These are phyloP conservation scores for Pararge aegeria DNA, from an alignment of 1,140 invertebrate genomes.

Conservation along the genomic window DNA sequence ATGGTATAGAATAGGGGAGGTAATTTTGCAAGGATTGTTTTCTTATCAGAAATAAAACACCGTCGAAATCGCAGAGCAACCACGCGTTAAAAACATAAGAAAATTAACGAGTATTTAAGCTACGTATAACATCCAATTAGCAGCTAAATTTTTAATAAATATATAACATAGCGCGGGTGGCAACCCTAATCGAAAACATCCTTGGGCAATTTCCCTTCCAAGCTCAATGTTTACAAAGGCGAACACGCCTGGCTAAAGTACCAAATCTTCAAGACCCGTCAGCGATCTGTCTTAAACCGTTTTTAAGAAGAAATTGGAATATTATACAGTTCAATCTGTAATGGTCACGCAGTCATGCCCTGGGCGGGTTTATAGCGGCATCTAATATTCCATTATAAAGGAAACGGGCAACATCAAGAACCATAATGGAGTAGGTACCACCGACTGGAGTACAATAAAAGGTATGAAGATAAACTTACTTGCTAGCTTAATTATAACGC, in stretches of 20 bases:
- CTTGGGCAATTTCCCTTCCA: conserved; percentile 30
- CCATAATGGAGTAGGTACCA: conserved; percentile 46
- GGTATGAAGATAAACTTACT: conserved; percentile 25
- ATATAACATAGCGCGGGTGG: neutral
- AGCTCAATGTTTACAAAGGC: conserved; percentile 18
- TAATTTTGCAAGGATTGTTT: too few species aligned
- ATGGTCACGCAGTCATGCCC: conserved; percentile 36
- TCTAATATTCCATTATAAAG: conserved; percentile 67
- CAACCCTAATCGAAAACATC: conserved; percentile 34
- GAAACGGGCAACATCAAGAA: conserved; percentile 48
- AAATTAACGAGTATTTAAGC: too few species aligned
- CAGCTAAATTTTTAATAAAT: too few species aligned
- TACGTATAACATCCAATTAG: too few species aligned
- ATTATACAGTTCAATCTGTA: conserved; percentile 46
- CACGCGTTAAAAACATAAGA: too few species aligned
- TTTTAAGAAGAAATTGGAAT: conserved; percentile 8
- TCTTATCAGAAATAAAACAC: too few species aligned
- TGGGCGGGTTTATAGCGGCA: conserved; percentile 49
- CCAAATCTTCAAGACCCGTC: conserved; percentile 17
- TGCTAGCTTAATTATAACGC: conserved; percentile 26
- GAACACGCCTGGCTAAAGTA: conserved; percentile 15
- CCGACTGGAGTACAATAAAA: conserved; percentile 27
- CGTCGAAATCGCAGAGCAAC: too few species aligned
- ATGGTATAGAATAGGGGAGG: too few species aligned
- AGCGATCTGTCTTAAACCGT: conserved; percentile 5